Evolutionary conservation across 2,113 vertebrate genomes (phyloP).

Genomic region (Platycercus adscitus): DNA sequence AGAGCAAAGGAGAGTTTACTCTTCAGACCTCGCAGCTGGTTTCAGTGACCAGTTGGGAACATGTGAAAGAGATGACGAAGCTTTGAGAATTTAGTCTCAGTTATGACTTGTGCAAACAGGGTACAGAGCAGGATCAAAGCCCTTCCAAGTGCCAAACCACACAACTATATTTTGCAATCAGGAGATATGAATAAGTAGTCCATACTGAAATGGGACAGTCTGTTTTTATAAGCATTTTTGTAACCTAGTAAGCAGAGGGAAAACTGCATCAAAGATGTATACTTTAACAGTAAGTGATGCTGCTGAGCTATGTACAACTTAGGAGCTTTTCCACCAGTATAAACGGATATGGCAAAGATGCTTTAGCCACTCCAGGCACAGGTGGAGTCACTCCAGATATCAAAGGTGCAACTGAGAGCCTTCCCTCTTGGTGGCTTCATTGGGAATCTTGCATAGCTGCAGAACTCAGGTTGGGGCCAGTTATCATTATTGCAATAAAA

Average conservation of each 20-base stretch:
- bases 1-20: not conserved
- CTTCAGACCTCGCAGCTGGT: not conserved
- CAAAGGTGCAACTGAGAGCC: not conserved
- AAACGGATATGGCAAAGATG: not conserved
- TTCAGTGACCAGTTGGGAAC: not conserved
- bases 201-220: not conserved
- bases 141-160: not conserved
- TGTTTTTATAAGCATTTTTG: not conserved
- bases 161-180: not conserved
- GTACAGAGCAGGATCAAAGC: not conserved
- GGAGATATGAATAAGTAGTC: not conserved
- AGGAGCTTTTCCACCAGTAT: not conserved
- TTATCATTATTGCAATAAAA: not conserved
- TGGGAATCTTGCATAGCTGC: not conserved
- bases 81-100: not conserved
- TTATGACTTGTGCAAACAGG: not conserved
- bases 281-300: not conserved
- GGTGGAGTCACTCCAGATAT: not conserved
- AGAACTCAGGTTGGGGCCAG: not conserved
- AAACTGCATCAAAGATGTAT: not conserved
- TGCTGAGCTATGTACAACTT: not conserved
- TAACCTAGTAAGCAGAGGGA: not conserved
- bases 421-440: not conserved
- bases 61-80: not conserved
- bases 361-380: not conserved